Evolutionary conservation across 2,888 invertebrate species (phyloP).

Genomic region (Catocala fraxini): DNA sequence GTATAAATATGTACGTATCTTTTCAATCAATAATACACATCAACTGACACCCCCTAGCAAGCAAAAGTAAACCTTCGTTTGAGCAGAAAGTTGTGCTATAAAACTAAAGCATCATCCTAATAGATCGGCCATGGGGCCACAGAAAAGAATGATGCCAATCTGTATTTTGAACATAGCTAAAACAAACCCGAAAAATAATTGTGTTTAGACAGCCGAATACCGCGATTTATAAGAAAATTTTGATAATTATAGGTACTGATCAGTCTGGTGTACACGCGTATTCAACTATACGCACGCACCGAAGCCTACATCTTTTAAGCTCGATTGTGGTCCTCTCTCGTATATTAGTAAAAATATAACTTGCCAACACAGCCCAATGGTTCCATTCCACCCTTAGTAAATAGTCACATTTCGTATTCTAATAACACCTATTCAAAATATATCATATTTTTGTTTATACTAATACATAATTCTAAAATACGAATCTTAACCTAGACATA

Average conservation of each 20-base stretch:
- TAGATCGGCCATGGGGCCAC: no score
- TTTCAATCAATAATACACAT: no score
- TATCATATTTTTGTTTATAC: no score
- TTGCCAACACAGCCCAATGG: conserved; percentile 14
- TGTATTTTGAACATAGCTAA: neutral
- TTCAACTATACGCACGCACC: conserved; percentile 1
- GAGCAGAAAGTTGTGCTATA: no score
- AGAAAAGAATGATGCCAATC: no score
- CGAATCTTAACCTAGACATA: no score
- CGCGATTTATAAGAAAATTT: neutral
- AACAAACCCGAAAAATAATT: neutral
- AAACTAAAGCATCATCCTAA: no score
- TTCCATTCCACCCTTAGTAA: neutral
- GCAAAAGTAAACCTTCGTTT: no score
- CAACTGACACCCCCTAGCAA: no score
- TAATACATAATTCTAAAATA: no score
- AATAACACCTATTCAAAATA: no score
- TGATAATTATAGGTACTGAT: neutral
- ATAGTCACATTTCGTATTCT: neutral
- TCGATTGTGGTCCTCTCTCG: conserved; percentile 22
- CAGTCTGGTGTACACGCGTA: conserved; percentile 15
- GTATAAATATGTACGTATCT: no score
- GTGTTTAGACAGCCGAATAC: neutral
- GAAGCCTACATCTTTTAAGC: conserved; percentile 19
- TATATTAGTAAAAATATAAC: neutral